phyloP scores from a whole-genome alignment of 1,140 invertebrate genomes.

The Oreohelix idahoensis region DNA sequence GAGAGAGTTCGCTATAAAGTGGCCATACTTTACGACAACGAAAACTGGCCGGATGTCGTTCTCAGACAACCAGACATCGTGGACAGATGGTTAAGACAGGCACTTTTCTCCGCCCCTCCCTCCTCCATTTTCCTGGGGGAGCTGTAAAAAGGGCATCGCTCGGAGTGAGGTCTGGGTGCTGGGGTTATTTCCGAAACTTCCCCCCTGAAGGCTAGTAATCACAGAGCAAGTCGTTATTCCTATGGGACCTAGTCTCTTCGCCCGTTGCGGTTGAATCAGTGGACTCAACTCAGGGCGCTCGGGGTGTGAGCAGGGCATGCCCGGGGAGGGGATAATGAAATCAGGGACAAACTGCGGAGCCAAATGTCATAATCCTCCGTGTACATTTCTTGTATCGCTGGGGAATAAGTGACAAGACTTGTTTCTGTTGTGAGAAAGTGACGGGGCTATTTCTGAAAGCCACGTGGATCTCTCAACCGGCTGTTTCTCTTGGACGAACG shows the following conservation, averaged over 20 bases:
- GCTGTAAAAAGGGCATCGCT: constrained; percentile 14
- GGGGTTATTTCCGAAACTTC: not conserved
- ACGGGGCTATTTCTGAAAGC: not conserved
- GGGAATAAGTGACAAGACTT: not conserved
- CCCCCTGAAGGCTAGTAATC: constrained; percentile 2
- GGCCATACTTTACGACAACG: too few relatives aligned
- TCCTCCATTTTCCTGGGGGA: not conserved
- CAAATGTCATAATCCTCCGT: constrained; percentile 5
- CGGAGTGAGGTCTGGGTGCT: not conserved
- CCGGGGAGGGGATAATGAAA: constrained; percentile 1
- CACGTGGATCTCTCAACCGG: not conserved
- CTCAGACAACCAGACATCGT: not conserved
- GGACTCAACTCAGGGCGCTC: not conserved
- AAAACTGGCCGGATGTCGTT: not conserved
- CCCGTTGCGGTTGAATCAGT: constrained; percentile 7
- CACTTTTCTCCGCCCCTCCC: not conserved
- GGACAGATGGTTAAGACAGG: constrained; percentile 5
- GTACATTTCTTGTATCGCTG: not conserved
- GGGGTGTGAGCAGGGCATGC: constrained; percentile 1
- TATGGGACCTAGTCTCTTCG: not conserved
- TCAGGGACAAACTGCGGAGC: constrained; percentile 9
- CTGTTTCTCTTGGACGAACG: not conserved
- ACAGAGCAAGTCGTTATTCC: not conserved
- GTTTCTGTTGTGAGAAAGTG: not conserved
- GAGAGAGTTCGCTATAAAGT: too few relatives aligned